Conservation (phyloP, 1,140 invertebrate species). For the Drosophila oshimai region DNA sequence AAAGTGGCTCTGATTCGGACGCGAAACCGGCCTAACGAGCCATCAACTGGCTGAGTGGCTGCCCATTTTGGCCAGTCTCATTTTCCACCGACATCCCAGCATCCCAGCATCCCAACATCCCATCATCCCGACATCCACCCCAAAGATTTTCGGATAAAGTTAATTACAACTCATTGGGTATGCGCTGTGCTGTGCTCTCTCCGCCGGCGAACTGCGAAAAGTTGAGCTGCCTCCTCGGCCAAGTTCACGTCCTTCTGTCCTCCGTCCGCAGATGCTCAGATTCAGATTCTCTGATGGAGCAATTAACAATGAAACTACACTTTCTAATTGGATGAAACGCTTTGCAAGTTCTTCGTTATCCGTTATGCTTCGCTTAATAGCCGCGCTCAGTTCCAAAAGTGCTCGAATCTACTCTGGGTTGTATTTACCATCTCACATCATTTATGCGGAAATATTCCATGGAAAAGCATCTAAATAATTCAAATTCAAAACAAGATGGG, state of each 20-base stretch:
- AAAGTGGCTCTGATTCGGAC: not conserved
- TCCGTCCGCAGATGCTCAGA: not conserved
- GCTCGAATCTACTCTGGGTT: not conserved
- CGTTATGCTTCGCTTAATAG: conserved; percentile 63
- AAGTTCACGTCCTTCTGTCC: not conserved
- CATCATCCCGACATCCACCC: not conserved
- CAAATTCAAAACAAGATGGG: not conserved
- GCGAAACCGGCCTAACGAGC: conserved; percentile 4
- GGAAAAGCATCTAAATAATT: not conserved
- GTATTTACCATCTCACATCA: not conserved
- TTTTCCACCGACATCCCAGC: too few species aligned
- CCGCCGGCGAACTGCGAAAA: conserved; percentile 13
- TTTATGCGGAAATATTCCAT: not conserved
- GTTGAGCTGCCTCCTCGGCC: conserved; percentile 8
- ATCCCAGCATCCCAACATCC: too few species aligned
- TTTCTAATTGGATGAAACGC: conserved; percentile 79
- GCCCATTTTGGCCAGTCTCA: too few species aligned
- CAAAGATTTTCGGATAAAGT: conserved; percentile 82
- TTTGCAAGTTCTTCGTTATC: conserved; percentile 71
- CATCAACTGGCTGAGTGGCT: conserved; percentile 8
- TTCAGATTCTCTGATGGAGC: conserved; percentile 28
- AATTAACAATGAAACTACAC: conserved; percentile 79
- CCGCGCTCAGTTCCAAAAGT: not conserved
- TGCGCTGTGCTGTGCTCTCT: conserved; percentile 45
- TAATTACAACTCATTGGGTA: conserved; percentile 81